These are phyloP conservation scores for Metridium senile DNA, from an alignment of 92 coral and sea anemone species.

Conservation along the genomic window DNA sequence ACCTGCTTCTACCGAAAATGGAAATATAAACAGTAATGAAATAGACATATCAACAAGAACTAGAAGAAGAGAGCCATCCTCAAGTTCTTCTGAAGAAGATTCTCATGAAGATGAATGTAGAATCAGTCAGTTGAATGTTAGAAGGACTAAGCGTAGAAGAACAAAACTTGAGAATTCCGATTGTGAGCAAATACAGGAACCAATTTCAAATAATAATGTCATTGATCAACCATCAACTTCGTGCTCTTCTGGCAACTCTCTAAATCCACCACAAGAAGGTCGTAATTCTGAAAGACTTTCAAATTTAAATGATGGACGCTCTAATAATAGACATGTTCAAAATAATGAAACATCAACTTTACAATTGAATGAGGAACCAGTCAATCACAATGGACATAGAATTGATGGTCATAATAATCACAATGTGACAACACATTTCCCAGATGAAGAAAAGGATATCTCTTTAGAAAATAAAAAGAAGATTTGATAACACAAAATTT, in stretches of 20 bases:
- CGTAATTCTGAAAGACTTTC: background rate
- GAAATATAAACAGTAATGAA: background rate
- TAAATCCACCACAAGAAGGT: background rate
- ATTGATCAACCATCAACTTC: slow-evolving; percentile 1
- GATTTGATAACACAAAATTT: background rate
- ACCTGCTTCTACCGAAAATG: background rate
- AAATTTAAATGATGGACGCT: background rate
- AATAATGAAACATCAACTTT: background rate
- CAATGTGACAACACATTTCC: background rate
- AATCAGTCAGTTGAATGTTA: background rate
- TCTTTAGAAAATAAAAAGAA: background rate
- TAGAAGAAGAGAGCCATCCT: slow-evolving; percentile 8
- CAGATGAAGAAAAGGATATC: background rate
- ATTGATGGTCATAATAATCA: slow-evolving; percentile 22
- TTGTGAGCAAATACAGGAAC: background rate
- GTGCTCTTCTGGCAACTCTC: background rate
- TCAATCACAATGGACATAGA: slow-evolving; percentile 28
- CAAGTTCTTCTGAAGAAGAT: slow-evolving; percentile 23
- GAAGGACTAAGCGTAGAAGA: slow-evolving; percentile 1
- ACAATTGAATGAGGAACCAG: background rate
- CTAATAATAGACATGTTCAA: background rate
- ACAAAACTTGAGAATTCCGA: slow-evolving; percentile 11
- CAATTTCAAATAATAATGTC: background rate
- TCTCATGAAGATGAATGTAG: slow-evolving; percentile 13
- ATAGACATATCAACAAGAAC: background rate